Percentiles rank a stretch among this genome's conserved stretches.
These are phyloP conservation scores for Psylliodes chrysocephalus DNA, from an alignment of 2,888 invertebrate genomes.

Conservation along the genomic window DNA sequence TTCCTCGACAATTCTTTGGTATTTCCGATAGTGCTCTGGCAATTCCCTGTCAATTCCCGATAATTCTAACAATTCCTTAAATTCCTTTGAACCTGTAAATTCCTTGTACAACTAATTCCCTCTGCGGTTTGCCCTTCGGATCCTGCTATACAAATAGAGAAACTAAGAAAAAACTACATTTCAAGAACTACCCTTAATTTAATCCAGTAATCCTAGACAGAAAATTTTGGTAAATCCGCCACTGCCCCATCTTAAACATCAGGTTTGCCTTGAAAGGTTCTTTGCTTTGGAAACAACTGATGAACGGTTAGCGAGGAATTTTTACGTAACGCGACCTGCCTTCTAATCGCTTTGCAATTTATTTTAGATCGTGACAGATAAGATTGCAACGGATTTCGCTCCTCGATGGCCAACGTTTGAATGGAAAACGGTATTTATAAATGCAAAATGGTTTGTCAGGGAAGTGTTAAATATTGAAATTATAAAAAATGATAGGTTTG, in stretches of 20 bases:
- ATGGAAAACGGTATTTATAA: background rate
- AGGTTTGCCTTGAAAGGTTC: conserved; percentile 40
- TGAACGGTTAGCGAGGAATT: conserved; percentile 38
- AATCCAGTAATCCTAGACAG: background rate
- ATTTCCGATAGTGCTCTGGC: too few species aligned
- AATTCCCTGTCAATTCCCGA: too few species aligned
- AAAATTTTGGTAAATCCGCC: conserved; percentile 12
- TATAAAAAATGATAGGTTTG: conserved; percentile 1
- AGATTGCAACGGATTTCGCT: conserved; percentile 22
- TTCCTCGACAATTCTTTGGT: too few species aligned
- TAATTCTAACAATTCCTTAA: too few species aligned
- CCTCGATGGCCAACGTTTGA: conserved; percentile 2
- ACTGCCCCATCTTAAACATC: conserved; percentile 14
- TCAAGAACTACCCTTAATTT: too few species aligned
- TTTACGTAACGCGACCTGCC: conserved; percentile 33
- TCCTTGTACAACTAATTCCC: too few species aligned
- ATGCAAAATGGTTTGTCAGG: conserved; percentile 4
- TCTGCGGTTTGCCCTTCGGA: too few species aligned
- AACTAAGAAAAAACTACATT: too few species aligned
- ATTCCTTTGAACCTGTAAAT: too few species aligned
- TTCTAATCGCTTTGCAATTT: conserved; percentile 28
- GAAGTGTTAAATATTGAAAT: conserved; percentile 7
- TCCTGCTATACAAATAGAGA: too few species aligned
- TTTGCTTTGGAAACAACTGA: conserved; percentile 33
- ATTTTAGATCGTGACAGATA: conserved; percentile 30